phyloP scores from a whole-genome alignment of 2,888 invertebrate species.

The Xestia ashworthii region DNA sequence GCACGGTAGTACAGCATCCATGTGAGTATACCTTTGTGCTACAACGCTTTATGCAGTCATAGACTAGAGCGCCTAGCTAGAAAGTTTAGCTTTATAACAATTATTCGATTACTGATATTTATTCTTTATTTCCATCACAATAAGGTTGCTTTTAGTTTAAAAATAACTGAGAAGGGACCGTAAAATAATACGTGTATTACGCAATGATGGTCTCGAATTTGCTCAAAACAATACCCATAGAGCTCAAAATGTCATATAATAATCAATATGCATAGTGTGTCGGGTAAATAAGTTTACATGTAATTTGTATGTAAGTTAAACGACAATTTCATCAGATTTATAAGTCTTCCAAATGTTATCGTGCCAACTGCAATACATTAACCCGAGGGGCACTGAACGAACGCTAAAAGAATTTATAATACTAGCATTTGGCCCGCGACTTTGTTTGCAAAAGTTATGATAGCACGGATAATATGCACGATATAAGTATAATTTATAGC shows the following conservation, averaged over 20 bases:
- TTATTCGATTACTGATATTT: too few relatives aligned
- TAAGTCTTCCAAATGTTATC: neutral
- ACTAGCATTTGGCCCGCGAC: too few relatives aligned
- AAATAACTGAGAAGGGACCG: neutral
- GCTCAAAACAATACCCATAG: neutral
- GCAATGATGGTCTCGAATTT: neutral
- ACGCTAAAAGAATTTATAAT: too few relatives aligned
- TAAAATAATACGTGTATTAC: neutral
- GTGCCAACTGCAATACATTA: slow-evolving; percentile 15
- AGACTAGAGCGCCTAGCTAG: too few relatives aligned
- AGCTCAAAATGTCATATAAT: slow-evolving; percentile 4
- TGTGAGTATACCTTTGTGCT: too few relatives aligned
- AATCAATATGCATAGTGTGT: neutral
- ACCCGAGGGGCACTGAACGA: neutral
- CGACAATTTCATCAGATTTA: neutral
- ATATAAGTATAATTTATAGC: too few relatives aligned
- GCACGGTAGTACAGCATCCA: too few relatives aligned
- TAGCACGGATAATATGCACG: too few relatives aligned
- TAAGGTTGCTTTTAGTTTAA: neutral
- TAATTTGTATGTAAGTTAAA: neutral
- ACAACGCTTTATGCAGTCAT: too few relatives aligned
- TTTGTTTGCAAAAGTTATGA: too few relatives aligned
- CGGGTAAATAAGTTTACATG: neutral
- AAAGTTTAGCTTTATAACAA: too few relatives aligned
- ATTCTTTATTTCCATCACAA: neutral